Evolutionary conservation across 2,113 vertebrate genomes (phyloP).

Genomic region (Coptodon bakossiorum): DNA sequence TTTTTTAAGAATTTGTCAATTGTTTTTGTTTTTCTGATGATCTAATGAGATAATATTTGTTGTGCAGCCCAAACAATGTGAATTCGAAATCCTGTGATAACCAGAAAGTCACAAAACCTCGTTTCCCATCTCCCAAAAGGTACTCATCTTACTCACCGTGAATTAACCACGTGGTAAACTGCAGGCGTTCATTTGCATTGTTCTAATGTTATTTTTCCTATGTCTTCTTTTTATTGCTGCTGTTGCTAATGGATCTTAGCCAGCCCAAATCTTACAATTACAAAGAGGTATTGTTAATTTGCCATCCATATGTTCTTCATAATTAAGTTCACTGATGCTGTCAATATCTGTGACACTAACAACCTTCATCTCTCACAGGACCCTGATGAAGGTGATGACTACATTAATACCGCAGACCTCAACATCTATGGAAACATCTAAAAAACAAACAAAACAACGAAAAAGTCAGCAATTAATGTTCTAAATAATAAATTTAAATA

Average conservation of each 20-base stretch:
- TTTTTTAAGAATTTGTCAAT: not conserved
- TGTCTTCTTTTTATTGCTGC: not conserved
- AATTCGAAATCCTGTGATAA: not conserved
- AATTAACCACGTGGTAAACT: not conserved
- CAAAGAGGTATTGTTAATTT: not conserved
- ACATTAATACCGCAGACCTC: conserved; percentile 36
- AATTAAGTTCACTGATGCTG: not conserved
- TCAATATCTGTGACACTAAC: not conserved
- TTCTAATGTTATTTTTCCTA: not conserved
- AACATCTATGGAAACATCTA: conserved; percentile 46
- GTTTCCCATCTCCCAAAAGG: conserved; percentile 51
- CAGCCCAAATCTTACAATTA: conserved; percentile 5
- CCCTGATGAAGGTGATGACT: conserved; percentile 6
- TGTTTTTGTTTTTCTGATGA: not conserved
- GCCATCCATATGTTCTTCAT: not conserved
- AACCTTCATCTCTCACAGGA: not conserved
- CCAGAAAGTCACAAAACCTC: conserved; percentile 28
- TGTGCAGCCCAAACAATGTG: conserved; percentile 20
- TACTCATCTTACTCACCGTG: not conserved
- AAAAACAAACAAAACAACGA: not conserved
- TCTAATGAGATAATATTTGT: not conserved
- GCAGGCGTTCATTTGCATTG: not conserved
- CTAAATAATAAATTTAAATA: not conserved
- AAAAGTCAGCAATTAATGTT: not conserved
- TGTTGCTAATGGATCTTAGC: conserved; percentile 1